Evolutionary conservation across 2,113 vertebrate species (phyloP).

Genomic region (Eidolon helvum): DNA sequence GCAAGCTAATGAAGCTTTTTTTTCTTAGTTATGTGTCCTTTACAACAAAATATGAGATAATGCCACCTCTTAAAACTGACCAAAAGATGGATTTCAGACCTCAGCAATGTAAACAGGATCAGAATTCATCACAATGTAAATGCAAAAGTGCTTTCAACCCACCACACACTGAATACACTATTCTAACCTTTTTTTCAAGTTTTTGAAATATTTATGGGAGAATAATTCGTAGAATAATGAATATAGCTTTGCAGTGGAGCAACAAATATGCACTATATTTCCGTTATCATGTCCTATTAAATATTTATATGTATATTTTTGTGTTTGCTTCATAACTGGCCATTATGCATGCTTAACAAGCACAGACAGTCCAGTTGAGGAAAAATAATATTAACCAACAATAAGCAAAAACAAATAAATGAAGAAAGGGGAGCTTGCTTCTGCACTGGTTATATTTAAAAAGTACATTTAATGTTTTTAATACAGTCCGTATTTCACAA

Average conservation of each 20-base stretch:
- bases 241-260: slow-evolving; percentile 79
- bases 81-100: slow-evolving; percentile 75
- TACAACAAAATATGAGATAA: slow-evolving; percentile 13
- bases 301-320: slow-evolving; percentile 82
- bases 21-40: slow-evolving; percentile 55
- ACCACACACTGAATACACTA: slow-evolving; percentile 55
- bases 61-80: slow-evolving; percentile 37
- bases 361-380: slow-evolving; percentile 56
- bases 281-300: slow-evolving; percentile 81
- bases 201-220: slow-evolving; percentile 85
- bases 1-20: slow-evolving; percentile 29
- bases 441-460: slow-evolving; percentile 13
- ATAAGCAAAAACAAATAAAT: background rate
- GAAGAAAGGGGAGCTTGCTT: background rate
- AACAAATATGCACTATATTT: slow-evolving; percentile 74
- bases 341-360: slow-evolving; percentile 63
- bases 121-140: slow-evolving; percentile 64
- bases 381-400: slow-evolving; percentile 6
- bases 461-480: slow-evolving; percentile 52
- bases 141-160: slow-evolving; percentile 72
- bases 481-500: slow-evolving; percentile 57
- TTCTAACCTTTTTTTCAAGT: slow-evolving; percentile 66
- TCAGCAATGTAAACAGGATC: slow-evolving; percentile 53
- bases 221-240: slow-evolving; percentile 84
- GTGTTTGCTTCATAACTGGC: slow-evolving; percentile 63